Evolutionary conservation across 2,888 invertebrate species (phyloP).

Genomic region (Acleris sparsana): DNA sequence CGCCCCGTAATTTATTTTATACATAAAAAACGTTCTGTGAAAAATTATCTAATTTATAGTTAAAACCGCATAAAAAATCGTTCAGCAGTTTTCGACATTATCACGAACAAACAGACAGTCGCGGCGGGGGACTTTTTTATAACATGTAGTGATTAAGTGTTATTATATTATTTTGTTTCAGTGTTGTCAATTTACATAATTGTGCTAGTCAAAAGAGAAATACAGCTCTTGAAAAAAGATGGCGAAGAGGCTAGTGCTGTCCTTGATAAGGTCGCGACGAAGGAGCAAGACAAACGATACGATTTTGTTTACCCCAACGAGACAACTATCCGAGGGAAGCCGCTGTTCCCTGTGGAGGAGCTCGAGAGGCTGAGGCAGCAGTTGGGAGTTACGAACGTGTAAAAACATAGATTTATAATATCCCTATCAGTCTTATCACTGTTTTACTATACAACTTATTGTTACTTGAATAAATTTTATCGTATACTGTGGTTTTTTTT

Average conservation of each 20-base stretch:
- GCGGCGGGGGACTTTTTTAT: too few relatives aligned
- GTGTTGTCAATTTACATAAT: constrained; percentile 22
- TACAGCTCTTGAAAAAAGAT: neutral
- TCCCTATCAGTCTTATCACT: too few relatives aligned
- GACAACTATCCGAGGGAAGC: neutral
- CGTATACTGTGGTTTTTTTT: too few relatives aligned
- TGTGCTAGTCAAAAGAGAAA: constrained; percentile 11
- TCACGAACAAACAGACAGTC: too few relatives aligned
- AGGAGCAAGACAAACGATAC: constrained; percentile 4
- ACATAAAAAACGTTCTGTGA: too few relatives aligned
- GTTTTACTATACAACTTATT: too few relatives aligned
- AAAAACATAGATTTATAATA: neutral
- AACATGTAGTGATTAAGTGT: neutral
- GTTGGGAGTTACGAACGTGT: constrained; percentile 7
- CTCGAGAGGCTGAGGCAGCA: constrained; percentile 5
- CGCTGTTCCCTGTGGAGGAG: constrained; percentile 5
- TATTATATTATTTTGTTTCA: neutral
- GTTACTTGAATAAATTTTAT: too few relatives aligned
- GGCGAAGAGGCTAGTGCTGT: constrained; percentile 1
- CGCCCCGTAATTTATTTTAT: too few relatives aligned
- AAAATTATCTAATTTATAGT: too few relatives aligned
- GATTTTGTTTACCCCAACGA: neutral
- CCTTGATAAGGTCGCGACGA: constrained; percentile 3
- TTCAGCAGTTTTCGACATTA: too few relatives aligned
- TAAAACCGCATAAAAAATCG: too few relatives aligned